Evolutionary conservation across 2,113 vertebrate species (phyloP), one percentile per base, ranked within the genome.

Genomic region (Brienomyrus brachyistius): DNA sequence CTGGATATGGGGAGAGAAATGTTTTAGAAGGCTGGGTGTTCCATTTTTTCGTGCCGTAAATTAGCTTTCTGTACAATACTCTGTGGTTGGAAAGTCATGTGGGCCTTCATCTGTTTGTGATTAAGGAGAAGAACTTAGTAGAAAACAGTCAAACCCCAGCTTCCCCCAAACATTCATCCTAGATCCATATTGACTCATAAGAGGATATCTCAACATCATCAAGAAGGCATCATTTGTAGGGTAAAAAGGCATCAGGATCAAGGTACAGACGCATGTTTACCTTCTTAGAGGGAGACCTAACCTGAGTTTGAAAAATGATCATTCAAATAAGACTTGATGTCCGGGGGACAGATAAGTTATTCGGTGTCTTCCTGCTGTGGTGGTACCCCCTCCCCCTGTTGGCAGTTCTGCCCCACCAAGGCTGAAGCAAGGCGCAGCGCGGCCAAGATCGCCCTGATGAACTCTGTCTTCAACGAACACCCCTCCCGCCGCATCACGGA

Each of bases 391-490:
- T 27, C 51, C 50, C 35, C 35, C 31, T 21, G 10, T 31, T 86
- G 87, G 50, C 94, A 99, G 98, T 99, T 99, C 93, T 99, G 98
- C 47, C 98, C 98, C 0, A 99, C 98, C 1, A 99, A 99, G 93
- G 98, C 98, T 0, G 98, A 99, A 88, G 98, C 98, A 0, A 95
- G 98, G 0, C 94, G 98, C 56, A 99, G 98, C 0, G 98, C 98
- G 0, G 98, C 98, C 15, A 99, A 99, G 95, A 99, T 99, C 1
- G 98, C 98, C 0, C 94, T 99, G 15, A 99, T 99, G 98, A 99
- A 99, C 92, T 99, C 98, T 0, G 98, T 99, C 59, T 99, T 99
- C 91, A 99, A 99, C 0, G 98, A 99, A 90, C 98, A 99, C 85
- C 98, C 98, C 0, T 99, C 98, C 0, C 97, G 98, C 19, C 95